Evolutionary conservation across 1,140 invertebrate genomes (phyloP).

Genomic region (Calosoma granatense): DNA sequence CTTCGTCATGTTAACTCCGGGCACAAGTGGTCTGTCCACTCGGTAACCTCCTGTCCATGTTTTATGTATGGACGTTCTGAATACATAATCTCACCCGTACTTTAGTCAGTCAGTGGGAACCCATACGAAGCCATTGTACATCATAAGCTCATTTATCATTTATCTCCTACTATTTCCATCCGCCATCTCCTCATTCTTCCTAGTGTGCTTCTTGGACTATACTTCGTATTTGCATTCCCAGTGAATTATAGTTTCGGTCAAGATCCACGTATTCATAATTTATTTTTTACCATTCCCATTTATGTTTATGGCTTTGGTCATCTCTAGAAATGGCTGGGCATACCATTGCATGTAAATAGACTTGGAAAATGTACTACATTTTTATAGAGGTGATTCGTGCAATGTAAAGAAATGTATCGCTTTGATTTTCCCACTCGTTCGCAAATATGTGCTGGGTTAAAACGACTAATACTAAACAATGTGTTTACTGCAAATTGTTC

Average conservation of each 20-base stretch:
- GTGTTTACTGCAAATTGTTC: too few species aligned
- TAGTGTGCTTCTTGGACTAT: neutral
- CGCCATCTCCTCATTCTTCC: neutral
- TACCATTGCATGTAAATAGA: neutral
- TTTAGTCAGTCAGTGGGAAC: neutral
- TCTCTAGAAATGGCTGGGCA: too few species aligned
- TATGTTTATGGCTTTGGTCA: neutral
- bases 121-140: neutral
- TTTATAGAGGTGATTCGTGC: neutral
- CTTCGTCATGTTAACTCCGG: too few species aligned
- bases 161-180: neutral
- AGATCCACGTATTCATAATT: neutral
- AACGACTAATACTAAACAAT: too few species aligned
- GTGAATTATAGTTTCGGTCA: neutral
- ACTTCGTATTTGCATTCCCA: neutral
- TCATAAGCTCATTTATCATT: constrained; percentile 6
- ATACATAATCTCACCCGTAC: neutral
- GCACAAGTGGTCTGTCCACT: too few species aligned
- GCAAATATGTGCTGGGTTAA: too few species aligned
- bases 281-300: constrained; percentile 3
- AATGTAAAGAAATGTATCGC: too few species aligned
- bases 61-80: constrained; percentile 2
- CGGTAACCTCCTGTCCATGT: too few species aligned
- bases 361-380: neutral
- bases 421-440: too few species aligned